Conservation (phyloP, 1,140 invertebrate species). For the Leguminivora glycinivorella region DNA sequence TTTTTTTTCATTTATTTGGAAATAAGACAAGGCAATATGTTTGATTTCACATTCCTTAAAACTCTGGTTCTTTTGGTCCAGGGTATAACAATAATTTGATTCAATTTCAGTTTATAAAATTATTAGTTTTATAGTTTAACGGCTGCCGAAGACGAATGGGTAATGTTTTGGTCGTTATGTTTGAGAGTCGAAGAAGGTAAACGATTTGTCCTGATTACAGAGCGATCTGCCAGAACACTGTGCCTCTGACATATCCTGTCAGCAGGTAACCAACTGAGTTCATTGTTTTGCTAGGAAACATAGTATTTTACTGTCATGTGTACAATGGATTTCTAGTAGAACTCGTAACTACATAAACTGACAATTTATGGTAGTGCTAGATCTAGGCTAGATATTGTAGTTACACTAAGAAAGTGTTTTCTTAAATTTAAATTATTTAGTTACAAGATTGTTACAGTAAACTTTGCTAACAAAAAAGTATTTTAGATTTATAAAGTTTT, state of each 20-base stretch:
- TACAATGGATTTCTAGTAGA: constrained; percentile 21
- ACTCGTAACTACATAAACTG: neutral
- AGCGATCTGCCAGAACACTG: constrained; percentile 76
- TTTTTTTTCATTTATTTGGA: neutral
- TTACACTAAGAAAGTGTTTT: neutral
- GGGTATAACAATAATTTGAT: neutral
- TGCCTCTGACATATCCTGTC: constrained; percentile 77
- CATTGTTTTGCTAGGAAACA: constrained; percentile 64
- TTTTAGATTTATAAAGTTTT: neutral
- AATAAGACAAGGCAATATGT: neutral
- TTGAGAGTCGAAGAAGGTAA: constrained; percentile 43
- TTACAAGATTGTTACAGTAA: neutral
- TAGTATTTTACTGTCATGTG: constrained; percentile 49
- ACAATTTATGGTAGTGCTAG: constrained; percentile 14
- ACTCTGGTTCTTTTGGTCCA: too few relatives aligned
- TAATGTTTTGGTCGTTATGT: constrained; percentile 31
- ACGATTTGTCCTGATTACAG: constrained; percentile 74
- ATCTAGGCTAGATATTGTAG: constrained; percentile 19
- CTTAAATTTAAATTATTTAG: neutral
- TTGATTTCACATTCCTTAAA: neutral
- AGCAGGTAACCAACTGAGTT: constrained; percentile 72
- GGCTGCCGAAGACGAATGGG: neutral
- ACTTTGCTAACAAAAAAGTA: neutral
- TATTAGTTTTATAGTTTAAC: neutral
- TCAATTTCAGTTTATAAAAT: neutral